phyloP scores from a whole-genome alignment of 1,140 invertebrate genomes.

The Achroia grisella region DNA sequence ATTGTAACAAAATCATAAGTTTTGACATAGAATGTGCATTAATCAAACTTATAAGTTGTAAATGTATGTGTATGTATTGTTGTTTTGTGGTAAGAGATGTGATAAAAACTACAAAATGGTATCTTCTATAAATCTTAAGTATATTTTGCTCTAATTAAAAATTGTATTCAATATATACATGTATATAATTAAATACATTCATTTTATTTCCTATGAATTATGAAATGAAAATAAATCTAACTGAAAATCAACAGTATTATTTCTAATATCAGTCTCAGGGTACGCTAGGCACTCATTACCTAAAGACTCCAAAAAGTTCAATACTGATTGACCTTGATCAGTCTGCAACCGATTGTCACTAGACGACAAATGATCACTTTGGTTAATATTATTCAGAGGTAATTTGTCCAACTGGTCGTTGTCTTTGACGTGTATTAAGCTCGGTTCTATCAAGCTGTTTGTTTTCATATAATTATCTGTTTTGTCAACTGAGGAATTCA shows the following conservation, averaged over 20 bases:
- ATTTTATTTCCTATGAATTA: slow-evolving; percentile 26
- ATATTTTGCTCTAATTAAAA: slow-evolving; percentile 28
- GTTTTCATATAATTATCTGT: slow-evolving; percentile 36
- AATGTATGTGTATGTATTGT: too few species aligned
- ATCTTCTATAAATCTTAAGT: slow-evolving; percentile 17
- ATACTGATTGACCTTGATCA: slow-evolving; percentile 41
- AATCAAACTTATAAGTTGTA: too few species aligned
- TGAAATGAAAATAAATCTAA: slow-evolving; percentile 60
- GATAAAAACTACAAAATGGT: too few species aligned
- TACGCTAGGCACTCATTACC: slow-evolving; percentile 43
- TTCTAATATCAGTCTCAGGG: slow-evolving; percentile 48
- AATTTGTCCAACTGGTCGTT: slow-evolving; percentile 5
- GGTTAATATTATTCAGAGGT: neutral
- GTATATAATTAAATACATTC: slow-evolving; percentile 10
- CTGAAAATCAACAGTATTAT: slow-evolving; percentile 49
- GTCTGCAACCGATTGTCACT: slow-evolving; percentile 15
- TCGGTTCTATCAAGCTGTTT: slow-evolving; percentile 34
- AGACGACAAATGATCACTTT: slow-evolving; percentile 10
- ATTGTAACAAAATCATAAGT: too few species aligned
- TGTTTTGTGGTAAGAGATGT: too few species aligned
- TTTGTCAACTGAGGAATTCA: slow-evolving; percentile 22
- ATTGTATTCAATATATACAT: slow-evolving; percentile 9
- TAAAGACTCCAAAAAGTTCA: slow-evolving; percentile 56
- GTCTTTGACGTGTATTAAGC: slow-evolving; percentile 37
- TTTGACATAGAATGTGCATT: too few species aligned